A percentile compares a stretch with the other conserved stretches of the same genome.
These are phyloP conservation scores for Drosophila subsilvestris DNA, from an alignment of 2,888 invertebrate species.

Conservation along the genomic window DNA sequence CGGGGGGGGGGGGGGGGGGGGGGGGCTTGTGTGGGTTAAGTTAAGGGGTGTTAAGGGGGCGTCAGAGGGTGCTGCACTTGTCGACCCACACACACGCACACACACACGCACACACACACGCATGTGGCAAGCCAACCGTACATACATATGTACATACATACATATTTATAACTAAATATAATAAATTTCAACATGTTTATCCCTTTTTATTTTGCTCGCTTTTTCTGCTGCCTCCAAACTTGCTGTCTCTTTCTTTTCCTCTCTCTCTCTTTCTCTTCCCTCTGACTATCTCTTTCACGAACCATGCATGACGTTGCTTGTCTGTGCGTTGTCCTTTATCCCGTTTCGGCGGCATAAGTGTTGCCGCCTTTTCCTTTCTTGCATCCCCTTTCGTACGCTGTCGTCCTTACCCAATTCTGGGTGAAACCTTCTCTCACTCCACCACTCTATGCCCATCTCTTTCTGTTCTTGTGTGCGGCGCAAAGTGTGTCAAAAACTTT, in stretches of 20 bases:
- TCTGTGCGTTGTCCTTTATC: slow-evolving; percentile 22
- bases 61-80: slow-evolving; percentile 51
- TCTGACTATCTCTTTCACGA: slow-evolving; percentile 8
- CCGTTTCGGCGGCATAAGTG: slow-evolving; percentile 33
- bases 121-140: neutral
- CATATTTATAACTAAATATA: slow-evolving; percentile 53
- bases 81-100: slow-evolving; percentile 39
- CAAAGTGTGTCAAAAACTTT: slow-evolving; percentile 77
- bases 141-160: neutral
- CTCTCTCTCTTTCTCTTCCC: neutral
- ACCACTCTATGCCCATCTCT: neutral
- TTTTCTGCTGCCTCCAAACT: slow-evolving; percentile 5
- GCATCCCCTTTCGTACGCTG: slow-evolving; percentile 18
- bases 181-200: slow-evolving; percentile 75
- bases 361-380: slow-evolving; percentile 45
- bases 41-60: too few relatives aligned
- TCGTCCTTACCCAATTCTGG: slow-evolving; percentile 3
- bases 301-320: slow-evolving; percentile 23
- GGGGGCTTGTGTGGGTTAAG: slow-evolving; percentile 20
- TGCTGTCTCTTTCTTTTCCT: neutral
- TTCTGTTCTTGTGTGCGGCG: slow-evolving; percentile 30
- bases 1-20: too few relatives aligned
- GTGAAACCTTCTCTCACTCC: neutral
- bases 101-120: slow-evolving; percentile 15
- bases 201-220: slow-evolving; percentile 57